Evolutionary conservation across 1,140 invertebrate species (phyloP), one percentile per base, ranked within the genome.

Genomic region (Apis florea): DNA sequence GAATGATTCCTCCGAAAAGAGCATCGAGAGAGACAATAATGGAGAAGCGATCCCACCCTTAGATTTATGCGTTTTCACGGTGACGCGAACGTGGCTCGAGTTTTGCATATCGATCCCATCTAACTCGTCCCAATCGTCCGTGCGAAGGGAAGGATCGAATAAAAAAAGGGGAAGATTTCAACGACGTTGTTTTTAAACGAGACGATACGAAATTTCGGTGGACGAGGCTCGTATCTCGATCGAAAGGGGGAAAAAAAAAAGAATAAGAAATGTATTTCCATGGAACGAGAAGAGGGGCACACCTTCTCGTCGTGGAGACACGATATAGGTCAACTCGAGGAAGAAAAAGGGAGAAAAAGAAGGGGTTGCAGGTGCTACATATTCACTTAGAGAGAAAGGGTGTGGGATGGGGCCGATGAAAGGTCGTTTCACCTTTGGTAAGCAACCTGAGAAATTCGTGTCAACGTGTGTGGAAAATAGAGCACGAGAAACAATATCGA

Each of bases 391-490:
- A 11, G 49, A 66, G 40, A 71, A 77, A 61, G 67, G 47, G 11
- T 79, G 59, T 79, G 59, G 56, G 19, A 19, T 19, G 47, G 49
- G 47, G 17, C 12, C 24, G 47, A 61, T 61, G 67, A 63, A 63
- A 53, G 54, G 70, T 71, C 68, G 47, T 31, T 61, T 71, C 56
- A 53, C 47, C 54, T 79, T 1, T 49, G 56, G 12, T 31, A 49
- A 71, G 40, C 66, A 51, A 51, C 26, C 40, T 3, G 31, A 49
- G 53, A 58, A 68, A 77, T 69, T 56, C 19, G 56, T 79, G 76
- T 69, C 67, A 79, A 75, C 73, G 73, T 64, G 73, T 64, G 26
- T 31, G 10, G 59, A 64, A 75, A 64, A 75, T 75, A 64, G 73
- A 75, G 24, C 73, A 21, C 59, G 21, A 31, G 73, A n/a, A 75